These are phyloP conservation scores for Dascyllus trimaculatus DNA, from an alignment of 2,113 vertebrate species.

Conservation along the genomic window DNA sequence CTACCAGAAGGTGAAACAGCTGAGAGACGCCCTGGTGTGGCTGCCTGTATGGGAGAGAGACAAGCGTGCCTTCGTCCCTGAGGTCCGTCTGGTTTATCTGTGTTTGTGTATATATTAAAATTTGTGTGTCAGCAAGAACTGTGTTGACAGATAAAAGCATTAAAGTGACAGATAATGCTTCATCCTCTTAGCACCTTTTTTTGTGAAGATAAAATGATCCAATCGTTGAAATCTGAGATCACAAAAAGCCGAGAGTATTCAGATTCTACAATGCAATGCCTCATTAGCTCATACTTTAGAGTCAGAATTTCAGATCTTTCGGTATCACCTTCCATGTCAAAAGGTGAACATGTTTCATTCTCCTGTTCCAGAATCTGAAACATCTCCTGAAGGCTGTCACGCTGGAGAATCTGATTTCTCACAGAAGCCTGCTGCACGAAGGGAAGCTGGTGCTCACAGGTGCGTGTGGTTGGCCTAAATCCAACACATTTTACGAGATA, in stretches of 20 bases:
- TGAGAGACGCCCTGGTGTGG: slow-evolving; percentile 92
- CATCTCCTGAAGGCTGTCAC: slow-evolving; percentile 89
- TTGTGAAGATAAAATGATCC: slow-evolving; percentile 10
- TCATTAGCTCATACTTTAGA: not conserved
- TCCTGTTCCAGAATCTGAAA: slow-evolving; percentile 87
- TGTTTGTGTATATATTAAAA: not conserved
- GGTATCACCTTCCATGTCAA: not conserved
- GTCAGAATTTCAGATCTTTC: not conserved
- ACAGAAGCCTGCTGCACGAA: slow-evolving; percentile 89
- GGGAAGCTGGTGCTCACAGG: slow-evolving; percentile 89
- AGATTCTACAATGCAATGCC: not conserved
- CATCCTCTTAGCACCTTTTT: not conserved
- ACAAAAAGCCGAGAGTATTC: not conserved
- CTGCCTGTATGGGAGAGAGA: slow-evolving; percentile 92
- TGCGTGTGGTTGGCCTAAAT: slow-evolving; percentile 56
- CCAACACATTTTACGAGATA: not conserved
- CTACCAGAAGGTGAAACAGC: slow-evolving; percentile 91
- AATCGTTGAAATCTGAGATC: slow-evolving; percentile 10
- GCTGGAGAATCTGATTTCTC: slow-evolving; percentile 89
- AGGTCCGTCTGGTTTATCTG: slow-evolving; percentile 80
- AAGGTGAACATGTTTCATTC: not conserved
- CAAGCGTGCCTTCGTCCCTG: slow-evolving; percentile 91
- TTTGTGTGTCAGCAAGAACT: not conserved
- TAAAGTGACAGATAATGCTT: slow-evolving; percentile 2
- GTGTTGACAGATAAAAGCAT: slow-evolving; percentile 3